These are phyloP conservation scores for Clusia tigrina DNA, from an alignment of 2,888 invertebrate genomes.

Conservation along the genomic window DNA sequence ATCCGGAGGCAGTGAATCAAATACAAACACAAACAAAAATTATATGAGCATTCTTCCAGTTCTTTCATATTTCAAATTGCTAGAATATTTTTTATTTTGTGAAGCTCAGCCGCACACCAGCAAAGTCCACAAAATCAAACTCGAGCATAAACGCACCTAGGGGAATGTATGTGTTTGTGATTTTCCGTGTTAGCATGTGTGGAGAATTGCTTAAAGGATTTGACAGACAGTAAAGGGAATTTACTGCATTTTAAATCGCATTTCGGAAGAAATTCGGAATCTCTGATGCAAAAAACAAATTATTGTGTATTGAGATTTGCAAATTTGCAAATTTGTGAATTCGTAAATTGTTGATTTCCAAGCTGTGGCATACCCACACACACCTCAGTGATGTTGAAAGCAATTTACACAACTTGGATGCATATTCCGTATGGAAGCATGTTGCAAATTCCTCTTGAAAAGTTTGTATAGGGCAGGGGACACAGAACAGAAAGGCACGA, in stretches of 20 bases:
- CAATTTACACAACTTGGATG: no score
- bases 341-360: no score
- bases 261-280: no score
- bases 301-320: no score
- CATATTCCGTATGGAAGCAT: no score
- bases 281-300: no score
- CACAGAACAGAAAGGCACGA: no score
- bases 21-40: conserved; percentile 31
- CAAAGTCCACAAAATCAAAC: conserved; percentile 20
- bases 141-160: conserved; percentile 12
- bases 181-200: conserved; percentile 12
- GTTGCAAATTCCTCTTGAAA: no score
- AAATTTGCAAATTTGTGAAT: no score
- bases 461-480: no score
- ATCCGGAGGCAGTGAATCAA: conserved; percentile 36
- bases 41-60: conserved; percentile 15
- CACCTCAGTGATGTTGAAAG: no score
- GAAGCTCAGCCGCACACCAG: conserved; percentile 3
- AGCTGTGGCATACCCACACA: no score
- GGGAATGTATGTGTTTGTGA: conserved; percentile 18
- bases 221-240: conserved; percentile 37
- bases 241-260: conserved; percentile 53
- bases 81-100: neutral
- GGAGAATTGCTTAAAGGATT: conserved; percentile 42
- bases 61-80: neutral